These are phyloP conservation scores for Kryphioiulus occultus DNA, from an alignment of 2,888 invertebrate species.

Conservation along the genomic window DNA sequence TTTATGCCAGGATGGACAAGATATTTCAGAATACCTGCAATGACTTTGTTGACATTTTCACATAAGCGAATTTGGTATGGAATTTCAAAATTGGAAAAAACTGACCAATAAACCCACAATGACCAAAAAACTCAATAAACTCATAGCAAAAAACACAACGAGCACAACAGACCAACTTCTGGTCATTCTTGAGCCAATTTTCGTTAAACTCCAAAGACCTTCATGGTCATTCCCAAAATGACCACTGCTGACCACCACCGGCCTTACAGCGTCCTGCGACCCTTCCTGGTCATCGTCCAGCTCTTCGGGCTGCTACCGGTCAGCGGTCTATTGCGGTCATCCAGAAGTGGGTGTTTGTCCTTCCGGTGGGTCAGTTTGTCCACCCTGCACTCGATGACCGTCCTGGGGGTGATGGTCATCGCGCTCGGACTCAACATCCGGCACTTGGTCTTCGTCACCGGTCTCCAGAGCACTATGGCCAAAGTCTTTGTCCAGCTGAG, in stretches of 20 bases:
- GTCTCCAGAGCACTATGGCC: background rate
- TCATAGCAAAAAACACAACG: background rate
- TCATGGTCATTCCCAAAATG: background rate
- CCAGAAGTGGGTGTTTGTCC: background rate
- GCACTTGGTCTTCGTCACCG: background rate
- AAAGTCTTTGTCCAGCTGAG: conserved; percentile 1
- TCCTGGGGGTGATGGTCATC: background rate
- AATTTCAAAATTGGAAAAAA: no score
- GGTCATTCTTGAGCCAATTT: background rate
- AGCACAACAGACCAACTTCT: background rate
- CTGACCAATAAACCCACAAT: no score
- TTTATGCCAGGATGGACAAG: no score
- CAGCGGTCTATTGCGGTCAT: background rate
- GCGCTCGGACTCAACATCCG: background rate
- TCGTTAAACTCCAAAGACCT: background rate
- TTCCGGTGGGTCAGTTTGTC: background rate
- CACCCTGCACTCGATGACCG: background rate
- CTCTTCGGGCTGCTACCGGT: background rate
- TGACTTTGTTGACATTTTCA: no score
- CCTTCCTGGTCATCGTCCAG: conserved; percentile 25
- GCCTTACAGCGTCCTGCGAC: background rate
- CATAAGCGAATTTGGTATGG: no score
- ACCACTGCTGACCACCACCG: background rate
- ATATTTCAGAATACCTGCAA: no score
- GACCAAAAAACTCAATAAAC: no score